Conservation (phyloP, 2,113 vertebrate genomes). For the Blennius ocellaris region DNA sequence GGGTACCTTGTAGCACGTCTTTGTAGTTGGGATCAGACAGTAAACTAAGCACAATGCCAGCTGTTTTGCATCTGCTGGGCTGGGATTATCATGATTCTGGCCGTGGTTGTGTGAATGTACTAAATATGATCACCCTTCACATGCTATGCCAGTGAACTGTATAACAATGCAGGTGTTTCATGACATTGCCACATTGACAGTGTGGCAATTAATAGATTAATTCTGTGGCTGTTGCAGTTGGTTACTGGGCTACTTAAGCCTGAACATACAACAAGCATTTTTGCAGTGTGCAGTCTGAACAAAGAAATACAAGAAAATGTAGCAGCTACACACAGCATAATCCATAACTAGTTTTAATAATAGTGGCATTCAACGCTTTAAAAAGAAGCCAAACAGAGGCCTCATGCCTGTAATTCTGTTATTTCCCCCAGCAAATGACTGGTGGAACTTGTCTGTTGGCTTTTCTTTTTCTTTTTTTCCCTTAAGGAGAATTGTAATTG, state of each 20-base stretch:
- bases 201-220: conserved; percentile 72
- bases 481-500: neutral
- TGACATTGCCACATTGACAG: conserved; percentile 70
- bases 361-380: too few species aligned
- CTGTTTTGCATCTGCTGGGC: conserved; percentile 77
- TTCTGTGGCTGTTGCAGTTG: conserved; percentile 57
- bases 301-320: conserved; percentile 17
- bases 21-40: conserved; percentile 70
- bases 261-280: conserved; percentile 27
- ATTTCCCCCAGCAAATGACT: neutral
- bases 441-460: neutral
- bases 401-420: too few species aligned
- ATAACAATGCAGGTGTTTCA: conserved; percentile 70
- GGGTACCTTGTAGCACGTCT: conserved; percentile 55
- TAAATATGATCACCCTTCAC: conserved; percentile 68
- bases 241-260: conserved; percentile 66
- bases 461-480: conserved; percentile 7
- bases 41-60: conserved; percentile 65
- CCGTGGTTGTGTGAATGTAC: conserved; percentile 59
- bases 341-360: too few species aligned
- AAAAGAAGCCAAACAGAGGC: too few species aligned
- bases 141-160: conserved; percentile 57
- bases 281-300: conserved; percentile 33
- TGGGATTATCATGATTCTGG: conserved; percentile 64
- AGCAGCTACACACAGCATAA: neutral